Conservation (phyloP, 1,140 invertebrate genomes). For the Drosophila jambulina region DNA sequence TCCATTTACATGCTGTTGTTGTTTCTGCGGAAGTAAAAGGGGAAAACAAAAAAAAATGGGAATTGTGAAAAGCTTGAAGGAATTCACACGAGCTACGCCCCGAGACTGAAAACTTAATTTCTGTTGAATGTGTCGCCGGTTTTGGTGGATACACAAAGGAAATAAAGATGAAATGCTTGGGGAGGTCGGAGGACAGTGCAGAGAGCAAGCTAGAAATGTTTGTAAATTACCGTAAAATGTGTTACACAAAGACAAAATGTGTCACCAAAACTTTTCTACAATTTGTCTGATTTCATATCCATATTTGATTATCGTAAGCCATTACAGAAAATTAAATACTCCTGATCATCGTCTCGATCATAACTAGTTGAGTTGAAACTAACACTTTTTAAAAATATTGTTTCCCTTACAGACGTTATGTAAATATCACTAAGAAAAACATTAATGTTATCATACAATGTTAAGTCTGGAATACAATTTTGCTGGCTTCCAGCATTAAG, state of each 20-base stretch:
- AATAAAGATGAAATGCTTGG: constrained; percentile 18
- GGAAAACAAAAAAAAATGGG: not conserved
- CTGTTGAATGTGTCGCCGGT: constrained; percentile 40
- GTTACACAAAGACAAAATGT: constrained; percentile 4
- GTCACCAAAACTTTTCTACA: not conserved
- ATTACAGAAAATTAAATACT: not conserved
- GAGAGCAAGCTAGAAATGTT: not conserved
- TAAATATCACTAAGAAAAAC: not conserved
- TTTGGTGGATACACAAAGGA: constrained; percentile 16
- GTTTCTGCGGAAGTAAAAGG: constrained; percentile 11
- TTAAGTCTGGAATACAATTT: no score
- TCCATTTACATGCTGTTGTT: constrained; percentile 9
- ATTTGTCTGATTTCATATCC: not conserved
- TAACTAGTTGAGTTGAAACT: not conserved
- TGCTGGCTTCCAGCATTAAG: no score
- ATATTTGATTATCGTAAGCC: not conserved
- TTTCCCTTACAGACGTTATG: not conserved
- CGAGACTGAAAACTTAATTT: constrained; percentile 53
- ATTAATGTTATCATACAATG: no score
- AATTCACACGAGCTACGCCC: constrained; percentile 25
- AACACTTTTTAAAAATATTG: not conserved
- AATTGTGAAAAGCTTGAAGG: constrained; percentile 15
- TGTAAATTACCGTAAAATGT: constrained; percentile 9
- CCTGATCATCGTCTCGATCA: not conserved
- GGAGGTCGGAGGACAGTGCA: not conserved